phyloP scores from a whole-genome alignment of 64 coral and sea anemone genomes.

The Montipora capricornis region DNA sequence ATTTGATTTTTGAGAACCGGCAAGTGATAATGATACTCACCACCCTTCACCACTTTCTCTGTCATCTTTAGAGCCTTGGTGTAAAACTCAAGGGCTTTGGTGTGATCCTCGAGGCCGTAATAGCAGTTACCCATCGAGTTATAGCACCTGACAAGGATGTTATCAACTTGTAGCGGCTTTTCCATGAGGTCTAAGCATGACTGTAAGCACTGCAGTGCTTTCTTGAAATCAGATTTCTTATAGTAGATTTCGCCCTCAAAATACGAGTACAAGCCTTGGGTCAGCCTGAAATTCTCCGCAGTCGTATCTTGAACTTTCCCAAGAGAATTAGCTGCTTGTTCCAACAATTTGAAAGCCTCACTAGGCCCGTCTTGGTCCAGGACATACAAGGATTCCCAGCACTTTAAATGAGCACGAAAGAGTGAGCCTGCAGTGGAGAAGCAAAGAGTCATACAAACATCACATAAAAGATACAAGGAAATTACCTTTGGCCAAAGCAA shows the following conservation, averaged over 20 bases:
- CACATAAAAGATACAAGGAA: no score
- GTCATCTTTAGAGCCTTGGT: conserved; percentile 31
- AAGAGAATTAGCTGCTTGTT: neutral
- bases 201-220: conserved; percentile 6
- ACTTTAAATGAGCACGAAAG: neutral
- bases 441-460: no score
- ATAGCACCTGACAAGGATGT: conserved; percentile 13
- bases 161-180: neutral
- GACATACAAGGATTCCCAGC: conserved; percentile 5
- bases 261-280: conserved; percentile 13
- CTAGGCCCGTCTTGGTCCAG: neutral
- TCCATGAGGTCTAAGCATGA: conserved; percentile 9
- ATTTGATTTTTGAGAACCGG: conserved; percentile 43
- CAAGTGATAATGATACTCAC: conserved; percentile 31
- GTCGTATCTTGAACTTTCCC: conserved; percentile 15
- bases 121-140: conserved; percentile 61
- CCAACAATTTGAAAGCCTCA: conserved; percentile 30
- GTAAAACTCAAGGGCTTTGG: conserved; percentile 13
- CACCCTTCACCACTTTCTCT: neutral
- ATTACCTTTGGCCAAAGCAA: no score
- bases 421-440: neutral
- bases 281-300: neutral
- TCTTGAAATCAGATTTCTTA: neutral
- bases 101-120: neutral
- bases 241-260: conserved; percentile 15